phyloP scores from a whole-genome alignment of 2,113 vertebrate genomes.

The Tylochromis polylepis region DNA sequence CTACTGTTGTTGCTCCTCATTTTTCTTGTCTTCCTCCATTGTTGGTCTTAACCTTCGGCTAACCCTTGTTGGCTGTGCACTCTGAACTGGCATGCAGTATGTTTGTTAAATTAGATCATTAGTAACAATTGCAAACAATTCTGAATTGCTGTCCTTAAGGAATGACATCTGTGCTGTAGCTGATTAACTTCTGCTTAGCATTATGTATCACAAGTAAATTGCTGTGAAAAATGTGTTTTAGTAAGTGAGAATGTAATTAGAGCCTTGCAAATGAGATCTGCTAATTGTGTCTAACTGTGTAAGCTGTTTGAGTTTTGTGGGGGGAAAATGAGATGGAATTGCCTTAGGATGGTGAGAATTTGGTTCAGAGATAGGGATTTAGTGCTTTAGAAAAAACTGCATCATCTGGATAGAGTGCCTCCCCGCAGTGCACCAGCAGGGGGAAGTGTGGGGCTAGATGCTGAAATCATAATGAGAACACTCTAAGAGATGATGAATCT shows the following conservation, averaged over 20 bases:
- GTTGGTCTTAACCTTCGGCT: not conserved
- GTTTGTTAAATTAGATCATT: not conserved
- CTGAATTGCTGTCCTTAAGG: not conserved
- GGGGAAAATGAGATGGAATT: rapidly evolving
- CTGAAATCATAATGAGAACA: not conserved
- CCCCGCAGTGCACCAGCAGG: not conserved
- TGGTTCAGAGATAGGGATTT: not conserved
- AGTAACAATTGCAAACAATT: not conserved
- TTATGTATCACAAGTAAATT: not conserved
- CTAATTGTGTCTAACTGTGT: not conserved
- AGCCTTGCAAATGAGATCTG: not conserved
- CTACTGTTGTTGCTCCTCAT: not conserved
- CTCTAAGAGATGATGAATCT: not conserved
- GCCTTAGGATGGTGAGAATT: not conserved
- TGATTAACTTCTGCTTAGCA: not conserved
- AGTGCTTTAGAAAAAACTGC: not conserved
- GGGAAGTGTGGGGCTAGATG: conserved; percentile 13
- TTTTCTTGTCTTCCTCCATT: not conserved
- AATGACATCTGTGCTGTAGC: not conserved
- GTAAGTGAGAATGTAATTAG: not conserved
- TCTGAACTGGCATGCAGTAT: not conserved
- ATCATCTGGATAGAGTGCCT: not conserved
- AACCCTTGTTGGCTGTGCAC: not conserved
- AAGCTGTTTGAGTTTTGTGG: not conserved
- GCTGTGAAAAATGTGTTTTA: not conserved